Percentiles rank a stretch among this genome's conserved stretches.
Conservation (phyloP, 2,888 invertebrate genomes). For the Apotomis capreana region DNA sequence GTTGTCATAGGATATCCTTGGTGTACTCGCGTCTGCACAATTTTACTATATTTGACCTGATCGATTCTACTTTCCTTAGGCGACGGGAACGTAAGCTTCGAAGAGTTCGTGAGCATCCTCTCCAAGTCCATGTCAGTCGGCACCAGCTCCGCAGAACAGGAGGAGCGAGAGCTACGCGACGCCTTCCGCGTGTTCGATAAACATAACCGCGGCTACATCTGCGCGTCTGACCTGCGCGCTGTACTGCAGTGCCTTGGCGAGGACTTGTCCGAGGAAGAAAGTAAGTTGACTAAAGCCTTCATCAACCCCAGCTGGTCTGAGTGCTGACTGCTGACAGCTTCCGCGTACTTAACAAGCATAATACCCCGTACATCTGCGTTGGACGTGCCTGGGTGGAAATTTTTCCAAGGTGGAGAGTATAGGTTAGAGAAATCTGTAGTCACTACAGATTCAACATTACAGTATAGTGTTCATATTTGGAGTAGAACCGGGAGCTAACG, state of each 20-base stretch:
- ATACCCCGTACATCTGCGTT: conserved; percentile 94
- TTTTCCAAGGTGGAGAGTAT: conserved; percentile 93
- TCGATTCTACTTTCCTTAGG: conserved; percentile 72
- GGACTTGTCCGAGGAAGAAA: conserved; percentile 94
- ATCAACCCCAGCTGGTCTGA: conserved; percentile 89
- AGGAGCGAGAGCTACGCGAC: conserved; percentile 91
- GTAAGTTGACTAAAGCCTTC: conserved; percentile 66
- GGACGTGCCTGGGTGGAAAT: conserved; percentile 88
- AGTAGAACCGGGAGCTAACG: no score
- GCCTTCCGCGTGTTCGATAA: conserved; percentile 96
- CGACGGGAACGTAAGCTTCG: conserved; percentile 94
- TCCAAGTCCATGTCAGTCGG: conserved; percentile 88
- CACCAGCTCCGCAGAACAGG: conserved; percentile 88
- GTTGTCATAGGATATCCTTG: no score
- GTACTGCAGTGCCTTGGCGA: conserved; percentile 95
- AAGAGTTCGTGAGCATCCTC: conserved; percentile 93
- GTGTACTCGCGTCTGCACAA: no score
- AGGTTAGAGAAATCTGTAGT: no score
- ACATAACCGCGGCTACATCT: conserved; percentile 95
- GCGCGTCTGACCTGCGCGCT: conserved; percentile 93
- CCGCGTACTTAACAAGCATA: conserved; percentile 95
- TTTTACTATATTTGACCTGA: no score
- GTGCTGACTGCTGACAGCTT: conserved; percentile 85
- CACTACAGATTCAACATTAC: no score
- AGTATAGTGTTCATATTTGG: no score